Base-by-base conservation (phyloP, 2,113 vertebrate species). In the Tamias sibiricus region DNA sequence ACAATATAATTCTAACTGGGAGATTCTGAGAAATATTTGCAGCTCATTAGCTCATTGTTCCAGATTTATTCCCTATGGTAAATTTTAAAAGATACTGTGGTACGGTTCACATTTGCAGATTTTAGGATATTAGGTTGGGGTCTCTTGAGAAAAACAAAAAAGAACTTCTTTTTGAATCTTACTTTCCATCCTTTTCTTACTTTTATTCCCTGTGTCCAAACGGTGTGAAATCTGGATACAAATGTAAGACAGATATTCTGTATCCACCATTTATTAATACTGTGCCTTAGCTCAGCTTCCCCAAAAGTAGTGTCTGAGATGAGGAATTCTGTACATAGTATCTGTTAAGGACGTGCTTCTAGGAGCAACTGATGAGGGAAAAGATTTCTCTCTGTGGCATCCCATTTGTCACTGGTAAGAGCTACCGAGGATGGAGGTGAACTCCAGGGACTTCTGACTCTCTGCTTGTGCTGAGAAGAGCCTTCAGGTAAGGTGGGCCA, bases 221-320 rank as follows among this genome's bases (percentile, higher is more conserved):
- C 49, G 22, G 20, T 57, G 20, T 72, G 44, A 88, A 91, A 88
- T 85, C 35, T 88, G 68, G 37, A 79, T 28, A 69, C 26, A 89
- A 47, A 88, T 75, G n/a, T 66, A 11, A 93, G 71, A 59, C 4
- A 92, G 69, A 91, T 93, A 77, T 74, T 79, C 44, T 91, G 49
- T n/a, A 82, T 88, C 14, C 2, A 26, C 22, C 49, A 80, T 68
- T 94, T 85, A 32, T 42, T 80, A 52, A 83, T 76, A n/a, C 26
- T 90, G 30, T 47, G 32, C 68, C 57, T 94, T 90, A 52, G 35
- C 24, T 82, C 74, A 69, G 40, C 19, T 90, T 75, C 79, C 35
- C 32, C 26, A 2, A 92, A 57, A 86, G 76, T 44, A 85, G 54
- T 28, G 16, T 69, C 14, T 80, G 83, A 69, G 52, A 69, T 42